phyloP scores from a whole-genome alignment of 2,888 invertebrate genomes.

The Agrochola lychnidis region DNA sequence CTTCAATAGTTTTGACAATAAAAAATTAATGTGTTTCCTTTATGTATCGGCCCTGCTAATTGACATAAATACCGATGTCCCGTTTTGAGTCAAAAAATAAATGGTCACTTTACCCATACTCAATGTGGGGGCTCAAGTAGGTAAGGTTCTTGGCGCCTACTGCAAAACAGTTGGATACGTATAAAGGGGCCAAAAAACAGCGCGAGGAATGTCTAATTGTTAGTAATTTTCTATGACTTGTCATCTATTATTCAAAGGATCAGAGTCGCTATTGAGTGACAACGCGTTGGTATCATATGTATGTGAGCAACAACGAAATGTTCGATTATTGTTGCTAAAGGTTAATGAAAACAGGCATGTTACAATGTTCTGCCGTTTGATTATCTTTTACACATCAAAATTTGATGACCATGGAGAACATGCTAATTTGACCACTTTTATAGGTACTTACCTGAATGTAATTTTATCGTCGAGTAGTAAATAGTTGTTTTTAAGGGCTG shows the following conservation, averaged over 20 bases:
- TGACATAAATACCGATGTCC: no score
- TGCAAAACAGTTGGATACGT: constrained; percentile 6
- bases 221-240: constrained; percentile 62
- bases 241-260: constrained; percentile 64
- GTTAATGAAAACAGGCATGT: constrained; percentile 53
- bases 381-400: constrained; percentile 21
- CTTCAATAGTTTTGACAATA: no score
- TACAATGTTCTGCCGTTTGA: constrained; percentile 43
- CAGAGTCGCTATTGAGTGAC: constrained; percentile 36
- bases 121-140: not conserved
- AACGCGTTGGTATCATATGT: constrained; percentile 28
- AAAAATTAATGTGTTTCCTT: no score
- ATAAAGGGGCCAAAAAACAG: constrained; percentile 37
- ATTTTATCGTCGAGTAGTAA: not conserved
- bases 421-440: not conserved
- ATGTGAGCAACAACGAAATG: constrained; percentile 59
- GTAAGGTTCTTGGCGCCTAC: not conserved
- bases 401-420: constrained; percentile 27
- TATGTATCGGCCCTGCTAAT: no score
- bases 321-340: constrained; percentile 50
- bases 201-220: constrained; percentile 61
- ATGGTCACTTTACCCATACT: no score
- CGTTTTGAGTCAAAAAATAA: no score
- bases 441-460: not conserved
- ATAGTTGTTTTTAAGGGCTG: constrained; percentile 1